Base-by-base conservation (phyloP, 2,888 invertebrate species). In the Julus scanicus region DNA sequence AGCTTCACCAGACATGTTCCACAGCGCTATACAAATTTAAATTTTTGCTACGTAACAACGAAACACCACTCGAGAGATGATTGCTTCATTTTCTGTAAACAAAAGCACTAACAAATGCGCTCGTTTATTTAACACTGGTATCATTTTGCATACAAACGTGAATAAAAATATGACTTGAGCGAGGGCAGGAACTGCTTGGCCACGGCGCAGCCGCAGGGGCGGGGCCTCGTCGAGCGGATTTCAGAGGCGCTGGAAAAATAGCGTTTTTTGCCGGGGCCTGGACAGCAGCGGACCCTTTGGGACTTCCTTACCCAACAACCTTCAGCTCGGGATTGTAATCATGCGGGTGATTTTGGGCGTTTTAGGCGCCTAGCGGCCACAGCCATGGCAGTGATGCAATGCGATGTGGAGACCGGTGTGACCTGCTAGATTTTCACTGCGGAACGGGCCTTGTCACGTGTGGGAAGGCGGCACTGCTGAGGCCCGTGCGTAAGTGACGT, bases 61-160 rank as follows among this genome's bases (percentile, higher is more conserved):
- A 17, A 17, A 53, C 53, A 4, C 53, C 63, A 63, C 4, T n/a
- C 63, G 8, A 8, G 6, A 63, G n/a, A n/a, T 63, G 6, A 6
- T 11, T 6, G 49, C 49, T 49, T 6, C 49, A 11, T 63, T 63
- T 63, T 63, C 63, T 63, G 63, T 63, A 63, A 63, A 63, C 63
- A 63, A 63, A 63, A 63, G 63, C 63, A 63, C 63, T 63, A 63
- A 63, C n/a, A 63, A 63, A 63, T n/a, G 63, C 63, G 63, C 63
- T 63, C 63, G 63, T 63, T 63, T 63, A 63, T 63, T 63, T 63
- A 63, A 63, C 63, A 63, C 63, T 53, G 53, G 9, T 53, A 53
- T 53, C 53, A n/a, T 63, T 63, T 63, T 63, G 63, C 63, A 63
- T 63, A 63, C 63, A 63, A 63, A 63, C 63, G 63, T 63, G 63